Conservation (phyloP, 1,140 invertebrate species). For the Trichonephila inaurata region DNA sequence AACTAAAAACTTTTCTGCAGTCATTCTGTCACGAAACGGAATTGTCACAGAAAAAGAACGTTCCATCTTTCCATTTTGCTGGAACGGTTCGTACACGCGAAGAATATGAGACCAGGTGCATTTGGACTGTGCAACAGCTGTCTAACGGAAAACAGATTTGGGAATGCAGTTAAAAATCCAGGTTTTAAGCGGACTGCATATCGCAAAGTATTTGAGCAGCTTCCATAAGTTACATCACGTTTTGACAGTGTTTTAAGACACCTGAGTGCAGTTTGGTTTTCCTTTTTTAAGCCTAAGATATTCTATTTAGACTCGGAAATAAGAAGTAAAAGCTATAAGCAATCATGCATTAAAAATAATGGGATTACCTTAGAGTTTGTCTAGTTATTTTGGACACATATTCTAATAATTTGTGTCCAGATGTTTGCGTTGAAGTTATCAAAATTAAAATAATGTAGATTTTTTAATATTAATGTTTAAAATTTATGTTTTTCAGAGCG, state of each 20-base stretch:
- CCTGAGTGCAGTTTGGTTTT: no score
- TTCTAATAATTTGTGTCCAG: no score
- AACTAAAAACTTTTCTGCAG: not conserved
- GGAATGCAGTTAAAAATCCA: slow-evolving; percentile 1
- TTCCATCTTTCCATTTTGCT: not conserved
- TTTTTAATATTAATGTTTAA: no score
- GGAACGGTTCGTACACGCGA: not conserved
- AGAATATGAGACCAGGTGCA: slow-evolving; percentile 17
- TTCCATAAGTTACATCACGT: not conserved
- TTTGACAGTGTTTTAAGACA: not conserved
- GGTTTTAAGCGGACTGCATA: not conserved
- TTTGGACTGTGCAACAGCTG: slow-evolving; percentile 10
- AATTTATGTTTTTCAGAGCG: no score
- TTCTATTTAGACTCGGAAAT: no score
- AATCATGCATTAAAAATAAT: no score
- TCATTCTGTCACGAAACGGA: slow-evolving; percentile 16
- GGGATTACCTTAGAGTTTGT: no score
- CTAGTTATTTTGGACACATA: no score
- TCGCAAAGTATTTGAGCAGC: not conserved
- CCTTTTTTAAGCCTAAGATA: no score
- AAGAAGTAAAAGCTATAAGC: no score
- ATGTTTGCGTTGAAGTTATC: no score
- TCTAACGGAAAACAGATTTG: slow-evolving; percentile 17
- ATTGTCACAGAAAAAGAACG: slow-evolving; percentile 17
- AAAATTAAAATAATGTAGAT: no score